Evolutionary conservation across 2,888 invertebrate species (phyloP).

Genomic region (Eupithecia pulchellata): DNA sequence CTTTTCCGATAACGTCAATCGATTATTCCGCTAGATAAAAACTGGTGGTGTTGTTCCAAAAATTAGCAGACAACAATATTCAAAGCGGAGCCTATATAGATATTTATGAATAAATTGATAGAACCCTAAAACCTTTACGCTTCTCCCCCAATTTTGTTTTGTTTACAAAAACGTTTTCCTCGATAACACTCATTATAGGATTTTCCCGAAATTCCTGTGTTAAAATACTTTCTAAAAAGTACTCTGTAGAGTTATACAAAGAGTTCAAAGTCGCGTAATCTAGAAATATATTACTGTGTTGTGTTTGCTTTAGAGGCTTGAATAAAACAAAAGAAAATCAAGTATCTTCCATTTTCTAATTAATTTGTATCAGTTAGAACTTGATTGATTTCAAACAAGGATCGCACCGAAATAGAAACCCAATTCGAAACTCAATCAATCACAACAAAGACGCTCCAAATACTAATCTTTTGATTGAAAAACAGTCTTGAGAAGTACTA

Average conservation of each 20-base stretch:
- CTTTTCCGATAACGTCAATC: too few species aligned
- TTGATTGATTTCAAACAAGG: constrained; percentile 1
- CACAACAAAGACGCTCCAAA: background rate
- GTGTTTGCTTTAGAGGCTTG: background rate
- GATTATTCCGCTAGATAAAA: too few species aligned
- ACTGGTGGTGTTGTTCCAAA: background rate
- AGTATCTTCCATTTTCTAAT: background rate
- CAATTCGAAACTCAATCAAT: constrained; percentile 6
- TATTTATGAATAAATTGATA: background rate
- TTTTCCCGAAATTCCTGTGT: background rate
- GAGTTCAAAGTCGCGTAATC: background rate
- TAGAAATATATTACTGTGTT: background rate
- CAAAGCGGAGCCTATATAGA: background rate
- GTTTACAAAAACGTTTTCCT: constrained; percentile 5
- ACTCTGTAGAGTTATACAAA: background rate
- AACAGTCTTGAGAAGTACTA: background rate
- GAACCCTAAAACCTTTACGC: background rate
- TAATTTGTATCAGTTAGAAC: background rate
- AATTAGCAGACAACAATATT: background rate
- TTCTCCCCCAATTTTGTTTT: background rate
- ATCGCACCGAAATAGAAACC: background rate
- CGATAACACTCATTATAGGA: constrained; percentile 3
- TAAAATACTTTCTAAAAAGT: background rate
- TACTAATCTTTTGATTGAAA: background rate
- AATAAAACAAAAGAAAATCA: background rate